Conservation (phyloP, 2,113 vertebrate genomes). For the Tonatia bakeri region DNA sequence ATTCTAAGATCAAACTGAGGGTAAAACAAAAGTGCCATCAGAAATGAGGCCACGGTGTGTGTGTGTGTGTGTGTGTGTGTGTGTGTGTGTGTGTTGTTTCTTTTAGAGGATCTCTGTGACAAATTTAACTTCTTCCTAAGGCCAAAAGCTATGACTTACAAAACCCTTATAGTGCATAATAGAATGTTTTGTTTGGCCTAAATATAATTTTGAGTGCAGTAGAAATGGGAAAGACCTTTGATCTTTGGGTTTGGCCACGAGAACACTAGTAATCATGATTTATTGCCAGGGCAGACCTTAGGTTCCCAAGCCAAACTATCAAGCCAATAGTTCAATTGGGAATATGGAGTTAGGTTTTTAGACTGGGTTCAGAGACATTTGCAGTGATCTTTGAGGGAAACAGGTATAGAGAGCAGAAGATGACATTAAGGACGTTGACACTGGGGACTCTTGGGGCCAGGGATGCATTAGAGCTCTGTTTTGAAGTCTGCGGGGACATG, state of each 20-base stretch:
- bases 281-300: background rate
- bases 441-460: background rate
- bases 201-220: background rate
- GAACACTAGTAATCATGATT: background rate
- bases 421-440: background rate
- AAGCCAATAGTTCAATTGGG: background rate
- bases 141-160: background rate
- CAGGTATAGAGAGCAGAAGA: background rate
- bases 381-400: background rate
- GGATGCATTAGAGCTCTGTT: background rate
- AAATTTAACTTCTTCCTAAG: background rate
- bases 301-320: background rate
- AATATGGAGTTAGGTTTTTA: background rate
- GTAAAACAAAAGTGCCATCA: background rate
- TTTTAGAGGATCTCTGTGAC: background rate
- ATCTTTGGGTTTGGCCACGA: background rate
- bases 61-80: too few species aligned
- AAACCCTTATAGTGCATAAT: background rate
- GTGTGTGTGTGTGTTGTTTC: too few species aligned
- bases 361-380: background rate
- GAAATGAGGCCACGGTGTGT: background rate
- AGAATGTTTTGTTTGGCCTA: conserved; percentile 45
- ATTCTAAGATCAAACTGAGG: background rate
- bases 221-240: background rate
- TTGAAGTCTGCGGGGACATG: background rate